Base-by-base conservation (phyloP, 2,113 vertebrate genomes). In the Gasterosteus nipponicus region DNA sequence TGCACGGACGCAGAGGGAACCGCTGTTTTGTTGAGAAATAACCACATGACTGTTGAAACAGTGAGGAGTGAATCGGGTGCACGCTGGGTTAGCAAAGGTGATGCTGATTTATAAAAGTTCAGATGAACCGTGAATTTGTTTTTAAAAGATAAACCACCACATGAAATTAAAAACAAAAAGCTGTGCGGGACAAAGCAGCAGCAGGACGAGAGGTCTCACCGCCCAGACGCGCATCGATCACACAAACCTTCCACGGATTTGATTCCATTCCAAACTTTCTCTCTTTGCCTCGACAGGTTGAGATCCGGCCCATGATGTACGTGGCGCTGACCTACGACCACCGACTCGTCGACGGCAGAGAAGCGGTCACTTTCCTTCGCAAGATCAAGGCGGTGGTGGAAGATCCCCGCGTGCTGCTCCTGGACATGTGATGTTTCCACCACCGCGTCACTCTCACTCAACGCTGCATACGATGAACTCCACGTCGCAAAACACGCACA, bases 361-460 rank as follows among this genome's bases (percentile, higher is more conserved):
- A 99, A 94, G 97, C 97, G 0, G 97, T 98, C 69, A 96, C 95
- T 70, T 99, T 98, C 94, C 93, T 99, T 71, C 95, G 96, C 22
- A 99, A 97, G 94, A 96, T 99, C 93, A 99, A 99, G 91, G 93
- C 96, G 1, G 96, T 93, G 0, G 97, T 98, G 82, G 97, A 98
- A 91, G 97, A 99, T 91, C 97, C 97, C 18, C 94, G 96, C 49
- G 92, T 97, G 83, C 94, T 99, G 82, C 95, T 99, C 9, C 93
- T 99, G 65, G 96, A 97, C 93, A 95, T 98, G 91, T 99, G 95
- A 93, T 9, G 29, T 53, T 60, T 35, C 9, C 15, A 0, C 10
- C 60, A 38, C n/a, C 53, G 49, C 59, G 9, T 68, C 19, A 81
- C 49, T 71, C 41, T 38, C 14, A 49, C 67, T 79, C 62, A 73